Conservation (phyloP, 2,113 vertebrate species). For the Rhynchomys soricoides region DNA sequence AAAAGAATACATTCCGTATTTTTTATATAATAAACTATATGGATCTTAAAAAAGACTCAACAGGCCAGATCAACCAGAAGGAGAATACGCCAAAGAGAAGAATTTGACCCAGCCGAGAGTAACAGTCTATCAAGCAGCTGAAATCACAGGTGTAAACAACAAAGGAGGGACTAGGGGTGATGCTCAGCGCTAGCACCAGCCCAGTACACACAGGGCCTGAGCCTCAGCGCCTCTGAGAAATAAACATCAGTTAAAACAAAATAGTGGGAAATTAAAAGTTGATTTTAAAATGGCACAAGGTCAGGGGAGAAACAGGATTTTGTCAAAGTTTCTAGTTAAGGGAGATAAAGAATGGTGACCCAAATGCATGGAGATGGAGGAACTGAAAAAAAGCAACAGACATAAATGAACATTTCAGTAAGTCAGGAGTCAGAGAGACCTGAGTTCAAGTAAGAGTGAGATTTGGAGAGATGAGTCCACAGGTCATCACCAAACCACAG, state of each 20-base stretch:
- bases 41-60: slow-evolving; percentile 29
- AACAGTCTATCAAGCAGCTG: not conserved
- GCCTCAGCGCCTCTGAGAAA: too few relatives aligned
- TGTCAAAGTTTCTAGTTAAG: not conserved
- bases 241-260: not conserved
- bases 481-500: not conserved
- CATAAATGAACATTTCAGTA: not conserved
- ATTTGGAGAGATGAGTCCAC: not conserved
- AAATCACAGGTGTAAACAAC: slow-evolving; percentile 2
- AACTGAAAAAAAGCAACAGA: not conserved
- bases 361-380: not conserved
- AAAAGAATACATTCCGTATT: slow-evolving; percentile 21
- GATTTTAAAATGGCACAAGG: not conserved
- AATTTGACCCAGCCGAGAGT: not conserved
- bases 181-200: not conserved
- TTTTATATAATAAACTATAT: not conserved
- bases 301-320: not conserved
- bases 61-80: slow-evolving; percentile 6
- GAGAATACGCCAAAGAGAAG: not conserved
- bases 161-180: not conserved
- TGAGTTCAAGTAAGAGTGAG: not conserved
- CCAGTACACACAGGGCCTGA: not conserved
- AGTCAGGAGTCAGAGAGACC: not conserved
- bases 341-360: not conserved
- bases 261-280: not conserved